phyloP scores from a whole-genome alignment of 2,113 vertebrate species.

The Crotalus viridis region DNA sequence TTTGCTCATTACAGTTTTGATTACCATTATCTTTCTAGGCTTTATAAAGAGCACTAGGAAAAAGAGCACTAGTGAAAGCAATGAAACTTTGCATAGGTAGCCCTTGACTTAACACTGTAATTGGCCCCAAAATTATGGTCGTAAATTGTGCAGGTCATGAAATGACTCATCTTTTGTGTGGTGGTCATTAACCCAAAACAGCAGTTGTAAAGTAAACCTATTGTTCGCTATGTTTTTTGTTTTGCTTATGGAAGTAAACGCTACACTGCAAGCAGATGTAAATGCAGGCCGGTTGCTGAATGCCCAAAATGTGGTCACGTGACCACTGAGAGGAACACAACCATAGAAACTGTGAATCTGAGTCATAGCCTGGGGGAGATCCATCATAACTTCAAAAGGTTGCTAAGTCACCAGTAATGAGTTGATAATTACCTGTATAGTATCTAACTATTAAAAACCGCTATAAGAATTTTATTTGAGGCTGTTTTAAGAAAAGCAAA shows the following conservation, averaged over 20 bases:
- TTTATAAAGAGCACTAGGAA: not conserved
- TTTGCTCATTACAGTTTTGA: not conserved
- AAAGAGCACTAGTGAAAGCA: not conserved
- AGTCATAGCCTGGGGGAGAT: not conserved
- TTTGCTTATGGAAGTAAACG: too few species aligned
- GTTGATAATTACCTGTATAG: not conserved
- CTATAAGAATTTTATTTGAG: not conserved
- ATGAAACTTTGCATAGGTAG: not conserved
- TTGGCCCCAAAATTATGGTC: not conserved
- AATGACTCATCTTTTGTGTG: not conserved
- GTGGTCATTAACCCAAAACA: not conserved
- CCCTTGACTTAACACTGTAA: not conserved
- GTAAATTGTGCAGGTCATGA: not conserved
- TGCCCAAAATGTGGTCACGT: too few species aligned
- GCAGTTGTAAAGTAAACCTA: not conserved
- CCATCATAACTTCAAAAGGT: not conserved
- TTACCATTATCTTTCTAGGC: not conserved
- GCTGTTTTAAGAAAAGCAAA: not conserved
- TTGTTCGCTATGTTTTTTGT: not conserved
- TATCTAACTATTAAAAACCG: not conserved
- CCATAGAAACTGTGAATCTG: too few species aligned
- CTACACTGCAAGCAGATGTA: too few species aligned
- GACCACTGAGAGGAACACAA: too few species aligned
- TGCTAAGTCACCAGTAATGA: not conserved
- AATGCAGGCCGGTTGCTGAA: too few species aligned